Base-by-base conservation (phyloP, 2,888 invertebrate genomes). In the Ernsta delagoae region DNA sequence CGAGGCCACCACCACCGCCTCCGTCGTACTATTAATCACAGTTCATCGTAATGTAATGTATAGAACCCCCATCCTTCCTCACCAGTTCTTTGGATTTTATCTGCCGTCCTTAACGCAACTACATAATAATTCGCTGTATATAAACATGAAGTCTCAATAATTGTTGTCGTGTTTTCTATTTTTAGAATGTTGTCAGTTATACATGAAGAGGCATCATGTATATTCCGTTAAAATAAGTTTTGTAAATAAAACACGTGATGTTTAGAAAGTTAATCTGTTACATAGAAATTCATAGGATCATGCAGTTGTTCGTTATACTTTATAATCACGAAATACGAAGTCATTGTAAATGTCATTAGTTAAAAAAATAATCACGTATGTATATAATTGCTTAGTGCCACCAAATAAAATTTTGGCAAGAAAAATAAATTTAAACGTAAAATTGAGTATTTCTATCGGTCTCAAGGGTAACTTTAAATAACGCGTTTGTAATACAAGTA, bases 91-190 rank as follows among this genome's bases (percentile, higher is more conserved):
- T 24, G 24, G 41, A 9, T 36, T 8, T 59, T 16, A 4, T 56
- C 57, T 65, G 65, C 65, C 65, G 65, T 65, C 59, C 65, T 48
- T 12, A 57, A 59, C 39, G 65, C 57, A 12, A 12, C n/a, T 45
- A n/a, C 7, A 11, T n/a, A n/a, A n/a, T n/a, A 11, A 11, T 0
- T 7, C 16, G 16, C 50, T 53, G 50, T 53, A 53, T 11, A 53
- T 53, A 53, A 53, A 45, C 11, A 45, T 45, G 11, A 6, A 39
- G 39, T n/a, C 11, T n/a, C 45, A 45, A 43, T 24, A 24, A 24
- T 24, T 24, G 24, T 24, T 24, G 24, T 24, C 24, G 24, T 24
- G 24, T 24, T 24, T 24, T 24, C n/a, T n/a, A n/a, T n/a, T n/a
- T n/a, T n/a, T n/a, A n/a, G n/a, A n/a, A n/a, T n/a, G n/a, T n/a